Conservation (phyloP, 2,888 invertebrate species). For the Cryptocheilus praepositus region DNA sequence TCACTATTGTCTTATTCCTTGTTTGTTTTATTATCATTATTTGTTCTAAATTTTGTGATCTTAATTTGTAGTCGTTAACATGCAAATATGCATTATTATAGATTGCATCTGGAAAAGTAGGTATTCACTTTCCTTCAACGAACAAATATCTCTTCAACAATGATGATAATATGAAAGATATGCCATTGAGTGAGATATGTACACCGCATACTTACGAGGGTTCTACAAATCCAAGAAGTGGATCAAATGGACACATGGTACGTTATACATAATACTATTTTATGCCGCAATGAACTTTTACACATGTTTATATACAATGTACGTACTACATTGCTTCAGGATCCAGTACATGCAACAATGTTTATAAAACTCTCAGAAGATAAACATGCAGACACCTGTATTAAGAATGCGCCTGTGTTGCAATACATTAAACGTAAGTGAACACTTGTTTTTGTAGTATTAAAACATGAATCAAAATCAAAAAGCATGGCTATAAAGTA, state of each 20-base stretch:
- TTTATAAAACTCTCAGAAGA: slow-evolving; percentile 80
- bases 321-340: slow-evolving; percentile 68
- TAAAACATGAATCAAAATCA: too few relatives aligned
- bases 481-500: slow-evolving; percentile 10
- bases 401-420: slow-evolving; percentile 77
- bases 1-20: too few relatives aligned
- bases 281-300: slow-evolving; percentile 2
- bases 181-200: slow-evolving; percentile 54
- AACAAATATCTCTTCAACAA: slow-evolving; percentile 81
- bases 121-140: slow-evolving; percentile 82
- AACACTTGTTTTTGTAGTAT: too few relatives aligned
- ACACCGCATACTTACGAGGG: slow-evolving; percentile 35
- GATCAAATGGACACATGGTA: neutral
- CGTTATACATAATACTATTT: slow-evolving; percentile 2
- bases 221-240: slow-evolving; percentile 38
- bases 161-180: slow-evolving; percentile 71
- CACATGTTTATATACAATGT: slow-evolving; percentile 2
- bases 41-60: neutral
- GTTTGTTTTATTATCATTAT: too few relatives aligned
- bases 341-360: slow-evolving; percentile 79
- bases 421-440: slow-evolving; percentile 81
- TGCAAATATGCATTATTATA: slow-evolving; percentile 52
- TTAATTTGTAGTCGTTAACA: neutral
- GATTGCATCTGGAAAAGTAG: slow-evolving; percentile 84
- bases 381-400: slow-evolving; percentile 74